Percentiles rank a stretch among this genome's conserved stretches.
Conservation (phyloP, 2,888 invertebrate species). For the Theodoxus fluviatilis region DNA sequence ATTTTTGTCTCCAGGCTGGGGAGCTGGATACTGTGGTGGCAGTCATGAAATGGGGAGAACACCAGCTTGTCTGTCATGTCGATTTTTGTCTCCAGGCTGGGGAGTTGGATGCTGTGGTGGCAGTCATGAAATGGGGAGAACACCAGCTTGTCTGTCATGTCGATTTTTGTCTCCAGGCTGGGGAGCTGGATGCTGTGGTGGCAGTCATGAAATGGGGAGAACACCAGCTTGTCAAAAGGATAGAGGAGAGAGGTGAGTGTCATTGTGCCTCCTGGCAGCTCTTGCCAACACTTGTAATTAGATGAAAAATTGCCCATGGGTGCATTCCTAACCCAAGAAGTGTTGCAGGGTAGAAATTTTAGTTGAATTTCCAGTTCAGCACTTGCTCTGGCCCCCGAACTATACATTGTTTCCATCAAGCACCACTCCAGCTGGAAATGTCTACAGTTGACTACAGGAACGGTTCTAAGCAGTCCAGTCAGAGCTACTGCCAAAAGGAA, state of each 20-base stretch:
- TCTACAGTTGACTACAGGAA: too few relatives aligned
- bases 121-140: conserved; percentile 89
- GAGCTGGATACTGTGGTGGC: conserved; percentile 88
- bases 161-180: conserved; percentile 71
- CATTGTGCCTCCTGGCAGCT: too few relatives aligned
- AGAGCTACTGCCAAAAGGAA: too few relatives aligned
- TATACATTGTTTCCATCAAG: too few relatives aligned
- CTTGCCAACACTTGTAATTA: too few relatives aligned
- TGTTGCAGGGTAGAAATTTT: too few relatives aligned
- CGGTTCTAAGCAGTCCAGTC: too few relatives aligned
- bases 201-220: conserved; percentile 90
- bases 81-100: conserved; percentile 73
- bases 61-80: conserved; percentile 81
- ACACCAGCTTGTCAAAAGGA: conserved; percentile 79
- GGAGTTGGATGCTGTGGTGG: conserved; percentile 86
- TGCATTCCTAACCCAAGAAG: too few relatives aligned
- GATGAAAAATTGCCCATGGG: too few relatives aligned
- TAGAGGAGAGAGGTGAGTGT: conserved; percentile 78
- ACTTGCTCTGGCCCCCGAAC: too few relatives aligned
- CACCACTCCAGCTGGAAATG: too few relatives aligned
- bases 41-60: conserved; percentile 88
- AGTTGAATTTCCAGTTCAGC: too few relatives aligned
- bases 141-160: conserved; percentile 77
- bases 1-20: conserved; percentile 73
- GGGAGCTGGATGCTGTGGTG: conserved; percentile 87